Evolutionary conservation across 23 tunicate species (phyloP).

Genomic region (Aplidium turbinatum): DNA sequence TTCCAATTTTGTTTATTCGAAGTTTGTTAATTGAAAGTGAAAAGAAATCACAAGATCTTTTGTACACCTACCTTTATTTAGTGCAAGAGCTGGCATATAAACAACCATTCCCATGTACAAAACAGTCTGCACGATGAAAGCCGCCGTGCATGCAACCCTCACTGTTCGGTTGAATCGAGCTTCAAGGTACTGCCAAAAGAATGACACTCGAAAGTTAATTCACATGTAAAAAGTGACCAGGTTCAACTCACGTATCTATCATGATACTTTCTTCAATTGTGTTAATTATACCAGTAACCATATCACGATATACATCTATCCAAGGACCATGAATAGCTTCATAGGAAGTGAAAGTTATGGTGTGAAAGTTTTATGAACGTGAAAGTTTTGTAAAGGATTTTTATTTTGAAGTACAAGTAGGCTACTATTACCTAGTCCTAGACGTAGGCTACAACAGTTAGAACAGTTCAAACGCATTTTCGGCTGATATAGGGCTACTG

Average conservation of each 20-base stretch:
- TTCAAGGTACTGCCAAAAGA: constrained; percentile 56
- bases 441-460: too few relatives aligned
- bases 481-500: too few relatives aligned
- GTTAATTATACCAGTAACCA: too few relatives aligned
- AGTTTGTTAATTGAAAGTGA: background rate
- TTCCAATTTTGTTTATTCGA: background rate
- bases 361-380: too few relatives aligned
- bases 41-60: background rate
- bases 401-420: too few relatives aligned
- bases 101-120: constrained; percentile 84
- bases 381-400: too few relatives aligned
- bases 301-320: too few relatives aligned
- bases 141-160: constrained; percentile 40
- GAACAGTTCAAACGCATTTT: too few relatives aligned
- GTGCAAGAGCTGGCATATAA: constrained; percentile 80
- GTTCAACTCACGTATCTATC: background rate
- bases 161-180: constrained; percentile 47
- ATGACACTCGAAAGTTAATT: background rate
- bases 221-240: background rate
- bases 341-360: too few relatives aligned
- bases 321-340: too few relatives aligned
- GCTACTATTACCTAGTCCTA: too few relatives aligned
- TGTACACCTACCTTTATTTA: constrained; percentile 50
- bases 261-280: background rate
- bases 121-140: constrained; percentile 49